Conservation (phyloP, 1,140 invertebrate species). For the Phortica variegata region DNA sequence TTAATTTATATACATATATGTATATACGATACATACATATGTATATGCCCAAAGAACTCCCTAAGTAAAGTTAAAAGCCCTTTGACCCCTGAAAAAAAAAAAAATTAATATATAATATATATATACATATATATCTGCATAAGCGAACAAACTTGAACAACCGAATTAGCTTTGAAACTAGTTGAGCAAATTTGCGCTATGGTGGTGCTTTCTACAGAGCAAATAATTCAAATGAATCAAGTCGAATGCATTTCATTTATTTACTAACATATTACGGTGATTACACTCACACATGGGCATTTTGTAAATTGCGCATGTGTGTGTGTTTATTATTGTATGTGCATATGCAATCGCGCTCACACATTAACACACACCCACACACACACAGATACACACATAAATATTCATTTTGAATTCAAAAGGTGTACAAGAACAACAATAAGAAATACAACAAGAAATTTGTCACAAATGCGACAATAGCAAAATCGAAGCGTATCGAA, state of each 20-base stretch:
- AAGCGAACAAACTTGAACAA: constrained; percentile 1
- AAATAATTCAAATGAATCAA: background rate
- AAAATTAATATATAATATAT: too few relatives aligned
- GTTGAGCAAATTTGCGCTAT: constrained; percentile 33
- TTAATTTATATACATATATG: too few relatives aligned
- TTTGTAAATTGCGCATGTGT: constrained; percentile 12
- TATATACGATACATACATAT: too few relatives aligned
- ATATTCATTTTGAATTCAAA: constrained; percentile 13
- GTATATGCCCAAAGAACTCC: too few relatives aligned
- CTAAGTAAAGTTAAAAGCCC: too few relatives aligned
- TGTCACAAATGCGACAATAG: too few relatives aligned
- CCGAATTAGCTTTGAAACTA: background rate
- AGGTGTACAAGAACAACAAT: constrained; percentile 6
- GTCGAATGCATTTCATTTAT: too few relatives aligned
- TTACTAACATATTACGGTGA: constrained; percentile 3
- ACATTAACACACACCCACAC: constrained; percentile 1
- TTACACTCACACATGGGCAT: constrained; percentile 7
- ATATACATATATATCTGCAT: too few relatives aligned
- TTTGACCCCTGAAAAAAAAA: too few relatives aligned
- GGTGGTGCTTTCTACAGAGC: constrained; percentile 57
- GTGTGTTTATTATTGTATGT: constrained; percentile 44
- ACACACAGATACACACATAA: constrained; percentile 2
- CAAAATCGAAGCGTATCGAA: too few relatives aligned
- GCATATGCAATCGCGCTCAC: constrained; percentile 7
- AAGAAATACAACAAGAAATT: background rate